Percentiles rank a stretch among this genome's conserved stretches.
Evolutionary conservation across 2,113 vertebrate species (phyloP).

Genomic region (Aspidoscelis tigris): DNA sequence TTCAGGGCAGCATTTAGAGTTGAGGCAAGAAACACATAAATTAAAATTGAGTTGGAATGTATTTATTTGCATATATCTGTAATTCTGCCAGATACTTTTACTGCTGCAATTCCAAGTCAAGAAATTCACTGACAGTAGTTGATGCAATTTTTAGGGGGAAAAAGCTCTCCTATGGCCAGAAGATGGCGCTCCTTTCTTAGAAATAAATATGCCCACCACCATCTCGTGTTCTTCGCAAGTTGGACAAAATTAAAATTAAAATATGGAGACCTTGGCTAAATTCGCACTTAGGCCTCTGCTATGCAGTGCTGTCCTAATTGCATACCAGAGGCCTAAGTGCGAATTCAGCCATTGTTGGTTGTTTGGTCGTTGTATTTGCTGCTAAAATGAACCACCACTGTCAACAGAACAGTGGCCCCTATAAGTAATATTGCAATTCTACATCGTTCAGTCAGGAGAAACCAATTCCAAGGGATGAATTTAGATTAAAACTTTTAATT

Average conservation of each 20-base stretch:
- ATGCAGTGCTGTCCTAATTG: too few species aligned
- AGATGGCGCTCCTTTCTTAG: constrained; percentile 37
- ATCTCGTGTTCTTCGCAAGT: not conserved
- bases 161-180: constrained; percentile 32
- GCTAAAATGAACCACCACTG: rapidly evolving
- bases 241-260: not conserved
- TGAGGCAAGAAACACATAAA: not conserved
- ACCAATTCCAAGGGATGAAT: constrained; percentile 37
- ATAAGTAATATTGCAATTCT: not conserved
- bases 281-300: too few species aligned
- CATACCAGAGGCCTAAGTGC: too few species aligned
- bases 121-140: not conserved
- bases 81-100: not conserved
- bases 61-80: not conserved
- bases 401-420: rapidly evolving
- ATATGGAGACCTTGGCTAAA: rapidly evolving
- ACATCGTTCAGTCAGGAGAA: not conserved
- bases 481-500: constrained; percentile 46
- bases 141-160: not conserved
- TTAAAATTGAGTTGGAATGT: not conserved
- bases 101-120: not conserved
- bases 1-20: not conserved
- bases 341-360: not conserved
- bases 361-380: rapidly evolving
- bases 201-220: not conserved